These are phyloP conservation scores for Pseudorhiza aurosa DNA, from an alignment of 30 jellyfish, hydroid and myxozoan genomes.

Conservation along the genomic window DNA sequence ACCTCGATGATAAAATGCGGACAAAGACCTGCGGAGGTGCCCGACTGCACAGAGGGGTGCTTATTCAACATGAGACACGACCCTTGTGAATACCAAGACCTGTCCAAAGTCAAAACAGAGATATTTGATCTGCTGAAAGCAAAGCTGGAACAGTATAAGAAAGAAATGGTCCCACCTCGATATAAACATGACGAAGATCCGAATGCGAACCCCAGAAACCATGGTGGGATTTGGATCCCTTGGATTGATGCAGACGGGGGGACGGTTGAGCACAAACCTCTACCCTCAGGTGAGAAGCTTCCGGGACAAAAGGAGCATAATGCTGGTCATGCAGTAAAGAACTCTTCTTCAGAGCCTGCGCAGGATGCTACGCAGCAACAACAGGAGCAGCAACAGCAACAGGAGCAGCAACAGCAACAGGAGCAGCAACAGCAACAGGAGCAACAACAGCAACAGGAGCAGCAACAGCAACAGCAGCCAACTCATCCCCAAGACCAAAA, in stretches of 20 bases:
- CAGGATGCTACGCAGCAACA: neutral
- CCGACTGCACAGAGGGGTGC: constrained; percentile 59
- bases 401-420: neutral
- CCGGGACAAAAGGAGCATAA: constrained; percentile 38
- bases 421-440: neutral
- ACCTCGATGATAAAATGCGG: constrained; percentile 37
- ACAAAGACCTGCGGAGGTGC: constrained; percentile 47
- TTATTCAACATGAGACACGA: constrained; percentile 72
- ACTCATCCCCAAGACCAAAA: constrained; percentile 4
- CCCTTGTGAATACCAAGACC: constrained; percentile 85
- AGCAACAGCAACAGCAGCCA: constrained; percentile 5
- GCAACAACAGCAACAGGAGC: neutral
- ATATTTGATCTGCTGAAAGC: constrained; percentile 21
- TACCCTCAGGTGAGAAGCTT: constrained; percentile 22
- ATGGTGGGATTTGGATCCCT: constrained; percentile 94
- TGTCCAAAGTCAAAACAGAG: constrained; percentile 38
- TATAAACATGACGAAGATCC: constrained; percentile 79
- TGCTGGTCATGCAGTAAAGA: too few species aligned
- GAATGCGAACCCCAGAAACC: constrained; percentile 72
- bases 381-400: neutral
- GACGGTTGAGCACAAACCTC: constrained; percentile 64
- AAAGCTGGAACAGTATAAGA: constrained; percentile 34
- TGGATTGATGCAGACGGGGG: constrained; percentile 69
- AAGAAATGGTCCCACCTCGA: constrained; percentile 78
- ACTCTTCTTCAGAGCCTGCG: too few species aligned